phyloP scores from a whole-genome alignment of 2,113 vertebrate species.

The Lanius ludovicianus region DNA sequence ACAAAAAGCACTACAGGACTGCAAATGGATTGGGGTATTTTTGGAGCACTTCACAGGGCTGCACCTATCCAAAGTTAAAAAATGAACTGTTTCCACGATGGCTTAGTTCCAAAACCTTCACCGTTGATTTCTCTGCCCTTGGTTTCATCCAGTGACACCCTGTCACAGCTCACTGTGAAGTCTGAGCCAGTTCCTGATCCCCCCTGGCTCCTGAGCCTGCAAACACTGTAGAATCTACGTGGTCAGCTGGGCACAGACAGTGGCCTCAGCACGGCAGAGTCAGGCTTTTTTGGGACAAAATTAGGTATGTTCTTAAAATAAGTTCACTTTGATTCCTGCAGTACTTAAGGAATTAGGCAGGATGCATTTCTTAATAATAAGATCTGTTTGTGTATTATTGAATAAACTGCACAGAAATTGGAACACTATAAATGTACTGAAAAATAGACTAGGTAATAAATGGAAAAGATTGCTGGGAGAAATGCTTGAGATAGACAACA shows the following conservation, averaged over 20 bases:
- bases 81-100: neutral
- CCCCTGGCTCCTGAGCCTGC: neutral
- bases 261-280: neutral
- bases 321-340: neutral
- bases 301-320: neutral
- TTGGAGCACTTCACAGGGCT: neutral
- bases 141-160: neutral
- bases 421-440: neutral
- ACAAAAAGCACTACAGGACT: neutral
- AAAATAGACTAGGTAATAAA: neutral
- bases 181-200: neutral
- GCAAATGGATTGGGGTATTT: neutral
- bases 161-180: neutral
- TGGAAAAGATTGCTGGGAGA: neutral
- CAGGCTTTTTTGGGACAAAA: neutral
- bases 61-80: neutral
- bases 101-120: neutral
- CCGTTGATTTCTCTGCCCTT: neutral
- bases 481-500: rapidly evolving
- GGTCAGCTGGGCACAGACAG: neutral
- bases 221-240: rapidly evolving
- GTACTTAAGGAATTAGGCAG: neutral
- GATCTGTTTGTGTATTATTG: neutral
- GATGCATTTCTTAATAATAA: neutral
- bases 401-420: neutral